phyloP scores from a whole-genome alignment of 2,113 vertebrate species.

The Caretta caretta region DNA sequence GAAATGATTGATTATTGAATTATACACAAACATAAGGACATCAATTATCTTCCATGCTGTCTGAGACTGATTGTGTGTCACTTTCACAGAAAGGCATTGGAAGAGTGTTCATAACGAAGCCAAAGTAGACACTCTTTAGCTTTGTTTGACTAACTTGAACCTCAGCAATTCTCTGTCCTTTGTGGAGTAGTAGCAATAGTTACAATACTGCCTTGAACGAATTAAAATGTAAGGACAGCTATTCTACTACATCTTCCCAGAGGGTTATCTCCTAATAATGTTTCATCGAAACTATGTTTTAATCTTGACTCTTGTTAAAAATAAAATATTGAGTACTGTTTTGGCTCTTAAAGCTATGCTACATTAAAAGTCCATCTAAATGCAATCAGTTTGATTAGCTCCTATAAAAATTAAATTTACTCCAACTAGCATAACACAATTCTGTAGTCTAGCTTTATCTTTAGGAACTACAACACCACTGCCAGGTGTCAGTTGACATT shows the following conservation, averaged over 20 bases:
- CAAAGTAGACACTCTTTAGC: not conserved
- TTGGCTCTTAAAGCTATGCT: not conserved
- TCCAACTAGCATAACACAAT: not conserved
- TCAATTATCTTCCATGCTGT: not conserved
- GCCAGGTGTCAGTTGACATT: not conserved
- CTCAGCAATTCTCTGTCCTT: not conserved
- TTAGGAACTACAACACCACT: conserved; percentile 8
- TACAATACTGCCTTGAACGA: not conserved
- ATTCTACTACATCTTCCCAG: not conserved
- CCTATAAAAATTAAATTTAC: conserved; percentile 31
- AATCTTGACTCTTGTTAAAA: conserved; percentile 52
- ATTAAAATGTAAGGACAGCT: conserved; percentile 16
- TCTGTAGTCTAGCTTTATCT: not conserved
- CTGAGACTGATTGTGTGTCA: not conserved
- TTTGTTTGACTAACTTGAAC: not conserved
- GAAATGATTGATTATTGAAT: not conserved
- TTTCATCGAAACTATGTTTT: conserved; percentile 20
- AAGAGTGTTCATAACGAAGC: conserved; percentile 8
- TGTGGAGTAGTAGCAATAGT: not conserved
- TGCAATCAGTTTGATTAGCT: conserved; percentile 32
- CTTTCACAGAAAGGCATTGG: conserved; percentile 5
- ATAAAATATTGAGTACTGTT: conserved; percentile 23
- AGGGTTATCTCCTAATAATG: not conserved
- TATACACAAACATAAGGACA: not conserved
- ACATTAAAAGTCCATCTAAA: conserved; percentile 53